phyloP scores from a whole-genome alignment of 2,113 vertebrate species.

The Tupaia tana region DNA sequence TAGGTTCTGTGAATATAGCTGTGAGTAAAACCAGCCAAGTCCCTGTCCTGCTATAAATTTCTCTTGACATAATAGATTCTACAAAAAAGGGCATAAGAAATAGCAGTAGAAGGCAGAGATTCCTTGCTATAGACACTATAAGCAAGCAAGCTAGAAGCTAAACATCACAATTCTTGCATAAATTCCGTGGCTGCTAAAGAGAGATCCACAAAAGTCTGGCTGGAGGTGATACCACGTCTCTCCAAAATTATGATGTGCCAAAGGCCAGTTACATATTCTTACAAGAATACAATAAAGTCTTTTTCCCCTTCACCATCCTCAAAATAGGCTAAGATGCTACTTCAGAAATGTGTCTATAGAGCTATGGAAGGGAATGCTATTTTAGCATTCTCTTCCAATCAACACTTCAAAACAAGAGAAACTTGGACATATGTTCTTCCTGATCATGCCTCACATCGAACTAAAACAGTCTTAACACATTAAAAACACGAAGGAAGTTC shows the following conservation, averaged over 20 bases:
- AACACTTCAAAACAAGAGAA: slow-evolving; percentile 86
- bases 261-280: slow-evolving; percentile 49
- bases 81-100: slow-evolving; percentile 28
- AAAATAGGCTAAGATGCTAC: slow-evolving; percentile 78
- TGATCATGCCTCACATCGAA: slow-evolving; percentile 82
- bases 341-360: slow-evolving; percentile 83
- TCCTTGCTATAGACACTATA: not conserved
- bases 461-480: slow-evolving; percentile 84
- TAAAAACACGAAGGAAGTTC: slow-evolving; percentile 81
- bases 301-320: slow-evolving; percentile 38
- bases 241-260: slow-evolving; percentile 46
- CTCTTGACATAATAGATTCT: slow-evolving; percentile 10
- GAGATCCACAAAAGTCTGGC: slow-evolving; percentile 13
- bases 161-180: slow-evolving; percentile 16
- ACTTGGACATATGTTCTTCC: slow-evolving; percentile 87
- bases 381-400: slow-evolving; percentile 86
- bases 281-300: slow-evolving; percentile 45
- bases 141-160: slow-evolving; percentile 16
- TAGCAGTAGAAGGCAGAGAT: not conserved
- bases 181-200: slow-evolving; percentile 23
- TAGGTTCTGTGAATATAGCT: not conserved
- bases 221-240: slow-evolving; percentile 21
- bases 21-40: not conserved
- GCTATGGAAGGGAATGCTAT: slow-evolving; percentile 66
- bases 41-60: not conserved